Evolutionary conservation across 2,113 vertebrate species (phyloP).

Genomic region (Thermophis baileyi): DNA sequence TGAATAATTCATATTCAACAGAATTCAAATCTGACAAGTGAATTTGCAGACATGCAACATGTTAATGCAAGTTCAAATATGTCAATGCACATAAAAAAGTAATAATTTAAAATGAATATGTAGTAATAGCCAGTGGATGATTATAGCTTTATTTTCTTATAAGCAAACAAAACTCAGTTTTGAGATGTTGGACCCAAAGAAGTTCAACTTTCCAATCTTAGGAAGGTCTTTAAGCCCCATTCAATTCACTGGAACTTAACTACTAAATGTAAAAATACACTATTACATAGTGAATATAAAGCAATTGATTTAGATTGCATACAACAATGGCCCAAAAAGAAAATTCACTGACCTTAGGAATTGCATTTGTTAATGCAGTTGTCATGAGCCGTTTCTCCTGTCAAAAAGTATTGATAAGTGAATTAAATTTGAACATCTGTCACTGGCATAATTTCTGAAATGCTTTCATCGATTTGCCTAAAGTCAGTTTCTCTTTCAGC

Average conservation of each 20-base stretch:
- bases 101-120: background rate
- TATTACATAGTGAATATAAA: background rate
- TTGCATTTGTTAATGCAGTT: background rate
- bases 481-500: background rate
- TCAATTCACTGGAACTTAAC: background rate
- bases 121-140: background rate
- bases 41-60: background rate
- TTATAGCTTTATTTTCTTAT: background rate
- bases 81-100: background rate
- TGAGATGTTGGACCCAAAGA: background rate
- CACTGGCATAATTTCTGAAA: background rate
- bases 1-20: background rate
- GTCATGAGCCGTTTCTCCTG: background rate
- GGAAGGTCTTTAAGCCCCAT: background rate
- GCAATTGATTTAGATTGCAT: background rate
- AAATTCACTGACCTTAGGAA: constrained; percentile 7
- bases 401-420: background rate
- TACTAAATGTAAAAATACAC: background rate
- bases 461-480: background rate
- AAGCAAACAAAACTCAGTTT: background rate
- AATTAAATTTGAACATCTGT: background rate
- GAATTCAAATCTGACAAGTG: background rate
- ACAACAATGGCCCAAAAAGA: background rate
- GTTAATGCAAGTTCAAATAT: background rate
- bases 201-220: background rate